Percentiles rank a stretch among this genome's conserved stretches.
phyloP scores from a whole-genome alignment of 2,113 vertebrate genomes.

The Myrmecobius fasciatus region DNA sequence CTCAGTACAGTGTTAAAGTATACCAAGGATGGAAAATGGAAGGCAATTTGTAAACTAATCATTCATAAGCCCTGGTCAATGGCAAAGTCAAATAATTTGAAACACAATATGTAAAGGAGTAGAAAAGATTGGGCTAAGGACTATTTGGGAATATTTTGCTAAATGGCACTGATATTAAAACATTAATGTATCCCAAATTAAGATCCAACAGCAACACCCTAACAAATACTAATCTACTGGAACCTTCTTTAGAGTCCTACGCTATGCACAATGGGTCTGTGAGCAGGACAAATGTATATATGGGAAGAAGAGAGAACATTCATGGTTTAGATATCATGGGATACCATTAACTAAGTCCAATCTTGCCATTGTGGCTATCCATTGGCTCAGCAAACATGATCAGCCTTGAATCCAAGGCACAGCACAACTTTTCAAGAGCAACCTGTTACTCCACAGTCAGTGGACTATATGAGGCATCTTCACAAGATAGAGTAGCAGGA shows the following conservation, averaged over 20 bases:
- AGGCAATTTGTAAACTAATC: neutral
- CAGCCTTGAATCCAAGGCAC: neutral
- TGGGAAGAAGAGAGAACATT: neutral
- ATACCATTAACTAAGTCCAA: neutral
- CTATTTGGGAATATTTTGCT: neutral
- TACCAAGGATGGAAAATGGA: neutral
- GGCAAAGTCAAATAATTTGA: neutral
- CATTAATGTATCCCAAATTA: neutral
- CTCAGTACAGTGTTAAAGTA: neutral
- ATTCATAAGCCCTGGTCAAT: neutral
- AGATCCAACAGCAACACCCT: neutral
- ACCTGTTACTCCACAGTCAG: neutral
- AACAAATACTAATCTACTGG: neutral
- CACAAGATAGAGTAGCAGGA: neutral
- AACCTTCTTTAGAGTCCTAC: neutral
- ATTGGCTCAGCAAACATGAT: neutral
- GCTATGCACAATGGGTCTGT: neutral
- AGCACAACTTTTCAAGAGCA: neutral
- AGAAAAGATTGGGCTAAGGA: neutral
- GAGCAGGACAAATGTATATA: neutral
- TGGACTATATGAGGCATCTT: neutral
- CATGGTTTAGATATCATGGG: neutral
- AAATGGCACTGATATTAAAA: neutral
- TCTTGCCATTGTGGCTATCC: neutral
- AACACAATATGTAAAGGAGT: neutral